Evolutionary conservation across 2,797 vertebrate genomes (phyloP).

Genomic region (Ptychadena robeensis): DNA sequence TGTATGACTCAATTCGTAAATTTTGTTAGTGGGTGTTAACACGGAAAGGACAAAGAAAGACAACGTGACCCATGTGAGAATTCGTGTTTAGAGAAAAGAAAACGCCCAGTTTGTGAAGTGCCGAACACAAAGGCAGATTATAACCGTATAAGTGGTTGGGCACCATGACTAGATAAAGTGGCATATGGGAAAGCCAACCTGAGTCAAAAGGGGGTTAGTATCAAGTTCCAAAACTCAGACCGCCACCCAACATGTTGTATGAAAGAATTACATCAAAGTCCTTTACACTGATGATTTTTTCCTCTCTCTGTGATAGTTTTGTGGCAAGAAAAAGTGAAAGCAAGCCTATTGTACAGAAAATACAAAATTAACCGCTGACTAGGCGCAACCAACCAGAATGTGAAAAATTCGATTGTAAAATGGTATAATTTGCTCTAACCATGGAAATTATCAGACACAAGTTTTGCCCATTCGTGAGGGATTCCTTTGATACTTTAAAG

Average conservation of each 20-base stretch:
- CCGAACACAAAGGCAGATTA: constrained; percentile 41
- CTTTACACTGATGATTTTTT: constrained; percentile 18
- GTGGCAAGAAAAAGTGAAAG: constrained; percentile 24
- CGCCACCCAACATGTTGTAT: constrained; percentile 41
- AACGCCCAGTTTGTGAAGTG: constrained; percentile 59
- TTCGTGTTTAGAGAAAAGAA: constrained; percentile 53
- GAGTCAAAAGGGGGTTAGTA: constrained; percentile 45
- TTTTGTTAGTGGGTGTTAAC: constrained; percentile 76
- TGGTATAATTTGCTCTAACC: constrained; percentile 21
- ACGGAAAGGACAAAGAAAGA: constrained; percentile 66
- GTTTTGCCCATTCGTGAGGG: not conserved
- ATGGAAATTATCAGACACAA: constrained; percentile 23
- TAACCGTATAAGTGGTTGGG: constrained; percentile 54
- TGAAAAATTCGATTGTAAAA: not conserved
- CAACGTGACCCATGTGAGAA: constrained; percentile 50
- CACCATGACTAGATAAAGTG: constrained; percentile 58
- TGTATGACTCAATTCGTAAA: constrained; percentile 73
- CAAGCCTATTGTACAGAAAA: constrained; percentile 41
- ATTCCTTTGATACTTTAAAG: constrained; percentile 3
- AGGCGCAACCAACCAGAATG: constrained; percentile 19
- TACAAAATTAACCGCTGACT: constrained; percentile 4
- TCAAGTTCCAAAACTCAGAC: constrained; percentile 37
- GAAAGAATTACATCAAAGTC: constrained; percentile 52
- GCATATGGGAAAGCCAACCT: constrained; percentile 41
- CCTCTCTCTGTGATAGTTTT: constrained; percentile 51